Evolutionary conservation across 2,113 vertebrate genomes (phyloP).

Genomic region (Carassius auratus): DNA sequence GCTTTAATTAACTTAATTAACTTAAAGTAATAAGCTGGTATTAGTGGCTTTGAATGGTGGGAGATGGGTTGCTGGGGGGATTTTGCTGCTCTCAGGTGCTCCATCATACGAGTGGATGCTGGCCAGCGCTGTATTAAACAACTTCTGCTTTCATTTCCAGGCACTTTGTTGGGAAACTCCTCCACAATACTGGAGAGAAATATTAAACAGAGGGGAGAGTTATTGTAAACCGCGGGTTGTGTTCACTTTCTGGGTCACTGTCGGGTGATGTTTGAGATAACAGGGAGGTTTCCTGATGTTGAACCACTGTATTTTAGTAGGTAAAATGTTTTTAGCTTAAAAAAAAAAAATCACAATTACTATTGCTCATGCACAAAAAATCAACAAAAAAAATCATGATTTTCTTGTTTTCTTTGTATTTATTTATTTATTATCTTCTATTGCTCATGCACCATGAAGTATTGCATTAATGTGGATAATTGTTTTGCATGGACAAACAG

Average conservation of each 20-base stretch:
- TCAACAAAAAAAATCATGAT: too few species aligned
- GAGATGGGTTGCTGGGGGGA: background rate
- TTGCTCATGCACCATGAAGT: background rate
- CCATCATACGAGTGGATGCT: background rate
- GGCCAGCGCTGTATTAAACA: slow-evolving; percentile 39
- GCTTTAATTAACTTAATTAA: slow-evolving; percentile 62
- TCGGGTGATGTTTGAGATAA: background rate
- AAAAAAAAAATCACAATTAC: too few species aligned
- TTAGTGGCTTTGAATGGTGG: slow-evolving; percentile 58
- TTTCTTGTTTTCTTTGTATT: too few species aligned
- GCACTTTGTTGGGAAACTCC: background rate
- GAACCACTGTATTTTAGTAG: background rate
- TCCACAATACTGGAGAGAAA: slow-evolving; percentile 9
- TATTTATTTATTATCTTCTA: too few species aligned
- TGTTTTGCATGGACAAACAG: background rate
- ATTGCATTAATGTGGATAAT: background rate
- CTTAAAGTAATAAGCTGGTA: slow-evolving; percentile 66
- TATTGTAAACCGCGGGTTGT: background rate
- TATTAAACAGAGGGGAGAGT: background rate
- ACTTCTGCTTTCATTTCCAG: slow-evolving; percentile 14
- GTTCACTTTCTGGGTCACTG: background rate
- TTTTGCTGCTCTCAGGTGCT: slow-evolving; percentile 22
- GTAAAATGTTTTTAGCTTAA: slow-evolving; percentile 22
- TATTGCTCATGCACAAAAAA: background rate
- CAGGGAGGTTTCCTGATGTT: background rate